phyloP scores from a whole-genome alignment of 2,888 invertebrate genomes.

The Trissonchulus sp. region DNA sequence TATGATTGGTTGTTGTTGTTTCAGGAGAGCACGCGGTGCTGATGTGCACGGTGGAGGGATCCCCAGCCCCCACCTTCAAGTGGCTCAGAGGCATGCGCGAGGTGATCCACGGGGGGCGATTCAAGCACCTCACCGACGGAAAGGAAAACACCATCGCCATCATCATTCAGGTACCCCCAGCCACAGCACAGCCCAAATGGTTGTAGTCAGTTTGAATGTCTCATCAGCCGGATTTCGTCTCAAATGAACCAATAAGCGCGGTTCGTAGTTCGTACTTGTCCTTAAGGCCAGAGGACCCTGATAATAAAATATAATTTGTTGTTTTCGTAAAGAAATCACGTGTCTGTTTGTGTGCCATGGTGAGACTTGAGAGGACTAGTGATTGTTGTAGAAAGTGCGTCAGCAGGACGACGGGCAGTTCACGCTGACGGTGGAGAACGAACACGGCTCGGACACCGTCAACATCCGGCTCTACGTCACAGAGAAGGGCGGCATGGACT shows the following conservation, averaged over 20 bases:
- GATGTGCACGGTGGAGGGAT: conserved; percentile 84
- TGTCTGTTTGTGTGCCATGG: no score
- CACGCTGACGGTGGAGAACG: conserved; percentile 81
- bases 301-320: no score
- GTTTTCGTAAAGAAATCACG: no score
- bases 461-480: conserved; percentile 91
- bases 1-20: no score
- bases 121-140: conserved; percentile 88
- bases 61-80: conserved; percentile 79
- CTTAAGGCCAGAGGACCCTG: no score
- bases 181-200: no score
- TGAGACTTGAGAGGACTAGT: no score
- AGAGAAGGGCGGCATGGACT: conserved; percentile 95
- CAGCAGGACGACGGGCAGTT: conserved; percentile 90
- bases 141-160: conserved; percentile 55
- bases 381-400: conserved; percentile 88
- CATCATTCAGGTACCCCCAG: background rate
- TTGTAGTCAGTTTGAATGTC: no score
- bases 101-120: conserved; percentile 87
- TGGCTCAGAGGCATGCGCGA: conserved; percentile 49
- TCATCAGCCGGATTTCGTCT: no score
- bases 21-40: conserved; percentile 85
- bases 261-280: no score
- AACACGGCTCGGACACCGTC: conserved; percentile 88
- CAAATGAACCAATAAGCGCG: no score